A percentile compares a stretch with the other conserved stretches of the same genome.
Conservation (phyloP, 2,797 vertebrate genomes). For the Tachyglossus aculeatus region DNA sequence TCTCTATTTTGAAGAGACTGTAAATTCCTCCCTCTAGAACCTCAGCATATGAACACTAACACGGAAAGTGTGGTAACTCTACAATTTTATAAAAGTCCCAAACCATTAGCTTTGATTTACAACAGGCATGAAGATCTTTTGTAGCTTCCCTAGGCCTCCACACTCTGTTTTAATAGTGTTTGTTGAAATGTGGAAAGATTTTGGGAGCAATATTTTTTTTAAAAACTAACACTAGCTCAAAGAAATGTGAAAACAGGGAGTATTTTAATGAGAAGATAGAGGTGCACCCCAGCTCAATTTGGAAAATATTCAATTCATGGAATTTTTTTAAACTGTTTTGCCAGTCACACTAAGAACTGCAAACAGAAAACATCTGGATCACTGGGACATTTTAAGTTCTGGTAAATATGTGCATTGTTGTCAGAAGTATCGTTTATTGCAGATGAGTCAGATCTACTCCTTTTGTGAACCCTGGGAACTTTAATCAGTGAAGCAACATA, state of each 20-base stretch:
- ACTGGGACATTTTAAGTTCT: slow-evolving; percentile 45
- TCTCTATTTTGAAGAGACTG: too few relatives aligned
- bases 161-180: slow-evolving; percentile 68
- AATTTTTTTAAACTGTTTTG: slow-evolving; percentile 68
- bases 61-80: slow-evolving; percentile 57
- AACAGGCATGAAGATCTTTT: slow-evolving; percentile 62
- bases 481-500: slow-evolving; percentile 5
- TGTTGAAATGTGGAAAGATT: slow-evolving; percentile 71
- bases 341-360: slow-evolving; percentile 52
- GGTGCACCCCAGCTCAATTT: slow-evolving; percentile 59
- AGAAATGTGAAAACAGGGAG: slow-evolving; percentile 68
- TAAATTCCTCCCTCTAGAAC: too few relatives aligned
- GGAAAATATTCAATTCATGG: slow-evolving; percentile 64
- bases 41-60: slow-evolving; percentile 73
- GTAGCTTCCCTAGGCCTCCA: slow-evolving; percentile 63
- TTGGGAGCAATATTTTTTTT: slow-evolving; percentile 71
- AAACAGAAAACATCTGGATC: slow-evolving; percentile 29
- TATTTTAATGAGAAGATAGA: slow-evolving; percentile 64
- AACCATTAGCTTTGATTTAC: slow-evolving; percentile 72
- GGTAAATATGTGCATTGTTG: slow-evolving; percentile 15
- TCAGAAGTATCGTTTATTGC: slow-evolving; percentile 40
- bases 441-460: slow-evolving; percentile 7
- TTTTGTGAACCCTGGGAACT: slow-evolving; percentile 14
- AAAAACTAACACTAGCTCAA: slow-evolving; percentile 59
- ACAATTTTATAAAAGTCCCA: slow-evolving; percentile 59